Evolutionary conservation across 1,140 invertebrate species (phyloP), one percentile per base, ranked within the genome.

Genomic region (Bombus picipes): DNA sequence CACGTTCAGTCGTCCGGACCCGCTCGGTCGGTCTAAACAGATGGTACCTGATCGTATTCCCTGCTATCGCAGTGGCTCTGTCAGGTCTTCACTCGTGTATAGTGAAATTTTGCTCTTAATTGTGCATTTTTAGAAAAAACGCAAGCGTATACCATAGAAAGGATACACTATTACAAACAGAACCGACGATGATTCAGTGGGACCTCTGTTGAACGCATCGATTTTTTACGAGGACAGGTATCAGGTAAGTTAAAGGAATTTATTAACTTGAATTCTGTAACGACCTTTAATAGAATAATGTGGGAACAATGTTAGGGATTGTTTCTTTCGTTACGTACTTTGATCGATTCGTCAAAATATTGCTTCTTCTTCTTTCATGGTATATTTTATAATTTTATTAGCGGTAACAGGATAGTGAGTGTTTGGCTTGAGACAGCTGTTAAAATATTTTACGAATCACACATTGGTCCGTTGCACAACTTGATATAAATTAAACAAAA

Each of bases 1-100:
- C 74, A 86, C 83, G 78, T 82, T 88, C 87, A 88, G 87, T 88
- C 78, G 83, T 72, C 59, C 87, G 87, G 84, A 86, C 84, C 87
- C 83, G 87, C 83, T 88, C 87, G 87, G 77, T 86, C 87, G 87
- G 83, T 88, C 79, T 86, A 71, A 88, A 65, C 76, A 65, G 37
- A 76, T 47, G 79, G 43, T 57, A 74, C 43, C 10, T 43, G 59
- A 85, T 85, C 76, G 62, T 78, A 47, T 47, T 62, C 25, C 13
- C 37, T 77, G 47, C 75, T 59, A 59, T 74, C 10, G 18, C 9
- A 22, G 82, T 80, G 37, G 43, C 43, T 72, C 79, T 59, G 68
- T 86, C 74, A 75, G 81, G 39, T 83, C 57, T 83, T 83, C 73
- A 39, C 62, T 86, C 75, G 81, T 71, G 75, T 37, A 53, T 57